Base-by-base conservation (phyloP, 2,888 invertebrate genomes). In the Ypsolopha sequella region DNA sequence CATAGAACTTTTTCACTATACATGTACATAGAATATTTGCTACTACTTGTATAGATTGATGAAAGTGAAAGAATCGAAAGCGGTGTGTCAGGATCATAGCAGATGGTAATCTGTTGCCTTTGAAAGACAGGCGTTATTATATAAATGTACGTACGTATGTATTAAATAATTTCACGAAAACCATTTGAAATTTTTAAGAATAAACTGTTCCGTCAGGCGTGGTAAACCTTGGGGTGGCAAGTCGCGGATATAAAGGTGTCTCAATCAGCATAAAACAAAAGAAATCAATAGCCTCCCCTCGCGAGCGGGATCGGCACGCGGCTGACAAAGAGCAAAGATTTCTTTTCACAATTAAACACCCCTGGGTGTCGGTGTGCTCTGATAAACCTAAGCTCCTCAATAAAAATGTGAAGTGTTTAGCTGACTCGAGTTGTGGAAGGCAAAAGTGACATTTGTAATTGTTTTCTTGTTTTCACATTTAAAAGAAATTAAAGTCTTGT, bases 191-290 rank as follows among this genome's bases (percentile, higher is more conserved):
- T 39, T 49, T 73, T 77, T 73, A 65, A 65, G 62, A 66, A 75
- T 76, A 80, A 81, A 81, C 77, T 80, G 81, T 81, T 79, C 76
- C 75, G 73, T 78, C 76, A 80, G 70, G 77, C 80, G 76, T 76
- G 63, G 67, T 64, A 59, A 66, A 55, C 60, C 60, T 59, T 70
- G 70, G 76, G 76, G 70, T 68, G 73, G 62, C 62, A 63, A 64
- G 60, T 66, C 73, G 70, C 70, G 72, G 68, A 71, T 70, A 72
- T 73, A 70, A 81, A 86, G 86, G 86, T 86, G 86, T 85, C 86
- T 82, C 86, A 86, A 86, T 86, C 86, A 86, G 85, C 86, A 86
- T 86, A 86, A 86, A 86, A 86, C 86, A 86, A 86, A 85, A 85
- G 86, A 85, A 86, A 86, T 86, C 86, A 86, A 86, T 86, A 84